Evolutionary conservation across 30 jellyfish, hydroid and myxozoan genomes (phyloP), one percentile per base, ranked within the genome.

Genomic region (Chironex yamaguchii): DNA sequence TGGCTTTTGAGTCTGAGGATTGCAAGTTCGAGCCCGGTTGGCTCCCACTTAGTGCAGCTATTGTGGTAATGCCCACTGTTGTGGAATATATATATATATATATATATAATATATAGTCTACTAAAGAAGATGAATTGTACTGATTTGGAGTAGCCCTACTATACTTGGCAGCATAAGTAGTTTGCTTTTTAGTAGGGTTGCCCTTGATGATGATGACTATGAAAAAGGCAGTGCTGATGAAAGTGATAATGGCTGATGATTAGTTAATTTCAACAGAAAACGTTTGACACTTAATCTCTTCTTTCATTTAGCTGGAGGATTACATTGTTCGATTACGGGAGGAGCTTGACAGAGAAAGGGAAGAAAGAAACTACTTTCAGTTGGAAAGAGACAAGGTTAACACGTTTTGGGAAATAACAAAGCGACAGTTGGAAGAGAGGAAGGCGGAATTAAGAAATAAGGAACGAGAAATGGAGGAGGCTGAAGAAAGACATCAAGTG

Each of bases 401-500:
- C 79, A 93, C 98, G 30, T 93, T 93, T 82, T 93, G 98, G 98
- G 97, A 93, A 77, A 93, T 93, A 21, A 93, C 98, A 17, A 93
- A 93, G 36, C 62, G 98, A 27, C 98, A 93, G 34, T 49, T 81
- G 9, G 98, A 93, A 34, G 98, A 93, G 29, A 63, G 81, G 62
- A 93, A 93, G 58, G 97, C 97, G 17, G 98, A 93, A 34, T 34
- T 88, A 35, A 49, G 98, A 29, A 93, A 93, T 34, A 93, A 93
- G 52, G 98, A 93, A 82, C 74, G 98, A 53, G 98, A 93, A 78
- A 84, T 82, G 94, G 98, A 93, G 67, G 98, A 93, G 34, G 96
- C 97, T 4, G 98, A 93, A 54, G 98, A 93, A 54, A 71, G 98
- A 33, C 98, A 93, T 69, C 98, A 93, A 87, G 98, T 93, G 23